phyloP scores from a whole-genome alignment of 2,113 vertebrate species.

The Toxotes chatareus region DNA sequence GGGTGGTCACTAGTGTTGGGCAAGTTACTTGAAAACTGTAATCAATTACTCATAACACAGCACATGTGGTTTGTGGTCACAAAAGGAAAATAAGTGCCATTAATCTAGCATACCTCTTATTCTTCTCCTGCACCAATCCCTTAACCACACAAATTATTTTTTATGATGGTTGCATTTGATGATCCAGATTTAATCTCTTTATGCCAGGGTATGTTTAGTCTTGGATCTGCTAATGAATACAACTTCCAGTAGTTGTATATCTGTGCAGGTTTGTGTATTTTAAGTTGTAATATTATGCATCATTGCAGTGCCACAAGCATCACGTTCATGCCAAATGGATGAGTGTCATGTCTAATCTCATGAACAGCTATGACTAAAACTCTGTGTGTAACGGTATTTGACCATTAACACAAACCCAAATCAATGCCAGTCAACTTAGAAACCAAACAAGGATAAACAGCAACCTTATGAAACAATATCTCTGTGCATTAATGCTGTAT shows the following conservation, averaged over 20 bases:
- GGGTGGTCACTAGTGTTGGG: background rate
- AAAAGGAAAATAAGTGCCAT: background rate
- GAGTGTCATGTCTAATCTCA: constrained; percentile 28
- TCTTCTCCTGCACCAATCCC: background rate
- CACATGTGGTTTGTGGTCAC: background rate
- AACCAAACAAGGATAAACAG: constrained; percentile 63
- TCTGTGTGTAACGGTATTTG: constrained; percentile 20
- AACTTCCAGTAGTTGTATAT: background rate
- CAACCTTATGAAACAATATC: constrained; percentile 52
- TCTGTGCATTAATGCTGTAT: constrained; percentile 41
- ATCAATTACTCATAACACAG: background rate
- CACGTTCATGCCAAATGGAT: constrained; percentile 6
- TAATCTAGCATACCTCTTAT: background rate
- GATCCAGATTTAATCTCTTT: background rate
- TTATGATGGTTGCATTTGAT: constrained; percentile 2
- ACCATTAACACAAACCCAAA: constrained; percentile 40
- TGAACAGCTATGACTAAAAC: constrained; percentile 18
- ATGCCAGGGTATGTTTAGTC: background rate
- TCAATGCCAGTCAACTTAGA: constrained; percentile 49
- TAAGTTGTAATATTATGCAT: constrained; percentile 18
- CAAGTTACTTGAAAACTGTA: background rate
- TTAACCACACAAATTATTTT: background rate
- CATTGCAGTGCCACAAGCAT: constrained; percentile 9
- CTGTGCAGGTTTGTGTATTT: constrained; percentile 8
- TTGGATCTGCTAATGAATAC: background rate